These are phyloP conservation scores for Tinea semifulvella DNA, from an alignment of 2,888 invertebrate species.

Conservation along the genomic window DNA sequence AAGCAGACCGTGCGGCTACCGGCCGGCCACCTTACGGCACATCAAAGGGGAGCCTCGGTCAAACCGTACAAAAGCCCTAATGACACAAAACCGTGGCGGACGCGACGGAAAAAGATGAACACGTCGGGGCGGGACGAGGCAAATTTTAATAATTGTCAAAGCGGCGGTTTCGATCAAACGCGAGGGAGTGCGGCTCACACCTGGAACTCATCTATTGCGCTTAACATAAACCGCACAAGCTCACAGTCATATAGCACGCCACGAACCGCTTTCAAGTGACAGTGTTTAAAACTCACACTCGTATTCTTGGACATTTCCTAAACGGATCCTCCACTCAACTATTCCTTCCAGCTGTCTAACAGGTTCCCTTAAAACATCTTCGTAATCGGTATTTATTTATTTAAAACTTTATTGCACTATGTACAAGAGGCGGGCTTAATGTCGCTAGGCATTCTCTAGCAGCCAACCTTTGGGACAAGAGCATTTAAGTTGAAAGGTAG, in stretches of 20 bases:
- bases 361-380: too few species aligned
- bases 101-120: conserved; percentile 66
- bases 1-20: conserved; percentile 52
- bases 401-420: too few species aligned
- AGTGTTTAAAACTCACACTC: too few species aligned
- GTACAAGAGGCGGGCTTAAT: too few species aligned
- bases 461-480: too few species aligned
- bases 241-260: neutral
- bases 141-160: conserved; percentile 70
- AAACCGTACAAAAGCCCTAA: conserved; percentile 66
- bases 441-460: too few species aligned
- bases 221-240: neutral
- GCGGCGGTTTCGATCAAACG: conserved; percentile 67
- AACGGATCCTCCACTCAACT: too few species aligned
- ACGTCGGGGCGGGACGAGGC: conserved; percentile 61
- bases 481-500: too few species aligned
- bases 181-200: conserved; percentile 32
- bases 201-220: conserved; percentile 13
- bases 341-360: too few species aligned
- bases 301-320: too few species aligned
- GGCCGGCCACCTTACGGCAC: conserved; percentile 33
- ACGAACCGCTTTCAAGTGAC: too few species aligned
- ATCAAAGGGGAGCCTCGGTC: conserved; percentile 57
- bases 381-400: conserved; percentile 52
- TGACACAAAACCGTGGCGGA: conserved; percentile 67